Conservation (phyloP, 2,797 vertebrate genomes). For the Hapalemur alaotrensis region DNA sequence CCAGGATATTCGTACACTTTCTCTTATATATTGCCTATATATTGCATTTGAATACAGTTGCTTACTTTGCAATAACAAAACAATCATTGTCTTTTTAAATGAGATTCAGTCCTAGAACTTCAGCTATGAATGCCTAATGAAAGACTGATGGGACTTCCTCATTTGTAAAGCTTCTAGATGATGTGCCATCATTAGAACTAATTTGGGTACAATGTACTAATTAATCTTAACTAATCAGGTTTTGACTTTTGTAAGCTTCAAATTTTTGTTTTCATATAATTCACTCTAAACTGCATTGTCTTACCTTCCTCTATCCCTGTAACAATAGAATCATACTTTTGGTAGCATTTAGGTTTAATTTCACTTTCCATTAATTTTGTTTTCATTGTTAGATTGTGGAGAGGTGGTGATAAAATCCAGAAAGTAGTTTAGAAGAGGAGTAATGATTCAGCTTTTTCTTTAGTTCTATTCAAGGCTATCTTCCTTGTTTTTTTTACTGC, state of each 20-base stretch:
- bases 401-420: slow-evolving; percentile 5
- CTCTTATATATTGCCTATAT: background rate
- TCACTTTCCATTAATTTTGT: slow-evolving; percentile 19
- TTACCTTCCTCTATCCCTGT: background rate
- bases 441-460: background rate
- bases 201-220: background rate
- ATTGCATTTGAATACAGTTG: background rate
- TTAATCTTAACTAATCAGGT: background rate
- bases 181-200: background rate
- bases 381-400: background rate
- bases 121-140: background rate
- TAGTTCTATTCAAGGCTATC: background rate
- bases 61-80: background rate
- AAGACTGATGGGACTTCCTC: background rate
- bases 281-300: background rate
- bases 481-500: background rate
- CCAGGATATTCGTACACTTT: background rate
- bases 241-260: background rate
- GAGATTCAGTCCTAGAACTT: background rate
- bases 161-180: background rate
- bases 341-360: background rate
- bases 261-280: background rate
- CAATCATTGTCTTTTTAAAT: background rate
- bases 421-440: background rate
- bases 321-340: background rate